Evolutionary conservation across 2,888 invertebrate species (phyloP).

Genomic region (Malthinus seriepunctatus): DNA sequence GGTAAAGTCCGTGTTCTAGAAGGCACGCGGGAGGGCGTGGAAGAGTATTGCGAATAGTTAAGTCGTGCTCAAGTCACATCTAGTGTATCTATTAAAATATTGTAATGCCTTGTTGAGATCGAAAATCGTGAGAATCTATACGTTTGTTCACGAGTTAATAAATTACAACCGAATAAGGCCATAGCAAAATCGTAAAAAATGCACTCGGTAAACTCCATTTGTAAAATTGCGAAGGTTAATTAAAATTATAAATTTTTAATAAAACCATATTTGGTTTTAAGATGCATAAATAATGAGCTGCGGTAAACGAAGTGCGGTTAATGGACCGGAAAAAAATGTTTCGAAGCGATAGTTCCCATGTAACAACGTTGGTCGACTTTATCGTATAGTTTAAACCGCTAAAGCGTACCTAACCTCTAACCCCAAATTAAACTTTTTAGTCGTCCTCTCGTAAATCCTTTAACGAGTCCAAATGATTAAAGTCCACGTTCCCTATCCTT

Average conservation of each 20-base stretch:
- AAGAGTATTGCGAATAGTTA: slow-evolving; percentile 33
- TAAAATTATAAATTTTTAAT: too few species aligned
- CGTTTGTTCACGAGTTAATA: slow-evolving; percentile 30
- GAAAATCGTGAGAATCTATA: slow-evolving; percentile 42
- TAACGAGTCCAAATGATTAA: slow-evolving; percentile 16
- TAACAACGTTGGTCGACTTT: slow-evolving; percentile 15
- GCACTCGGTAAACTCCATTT: too few species aligned
- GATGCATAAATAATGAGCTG: slow-evolving; percentile 34
- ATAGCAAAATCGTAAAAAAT: too few species aligned
- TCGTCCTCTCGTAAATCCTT: slow-evolving; percentile 19
- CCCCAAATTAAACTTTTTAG: slow-evolving; percentile 19
- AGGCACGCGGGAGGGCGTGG: slow-evolving; percentile 19
- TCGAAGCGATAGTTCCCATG: slow-evolving; percentile 20
- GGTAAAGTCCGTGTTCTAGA: slow-evolving; percentile 9
- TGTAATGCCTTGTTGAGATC: slow-evolving; percentile 35
- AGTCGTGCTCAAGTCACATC: slow-evolving; percentile 37
- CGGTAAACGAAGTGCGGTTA: slow-evolving; percentile 33
- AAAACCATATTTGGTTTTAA: too few species aligned
- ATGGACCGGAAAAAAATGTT: slow-evolving; percentile 31
- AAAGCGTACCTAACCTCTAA: slow-evolving; percentile 12
- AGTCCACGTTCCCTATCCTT: slow-evolving; percentile 16
- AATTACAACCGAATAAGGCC: neutral
- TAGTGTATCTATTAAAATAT: slow-evolving; percentile 39
- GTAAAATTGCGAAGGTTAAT: too few species aligned
- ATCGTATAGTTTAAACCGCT: slow-evolving; percentile 14